These are phyloP conservation scores for Temnothorax curvispinosus DNA, from an alignment of 1,140 invertebrate species.

Conservation along the genomic window DNA sequence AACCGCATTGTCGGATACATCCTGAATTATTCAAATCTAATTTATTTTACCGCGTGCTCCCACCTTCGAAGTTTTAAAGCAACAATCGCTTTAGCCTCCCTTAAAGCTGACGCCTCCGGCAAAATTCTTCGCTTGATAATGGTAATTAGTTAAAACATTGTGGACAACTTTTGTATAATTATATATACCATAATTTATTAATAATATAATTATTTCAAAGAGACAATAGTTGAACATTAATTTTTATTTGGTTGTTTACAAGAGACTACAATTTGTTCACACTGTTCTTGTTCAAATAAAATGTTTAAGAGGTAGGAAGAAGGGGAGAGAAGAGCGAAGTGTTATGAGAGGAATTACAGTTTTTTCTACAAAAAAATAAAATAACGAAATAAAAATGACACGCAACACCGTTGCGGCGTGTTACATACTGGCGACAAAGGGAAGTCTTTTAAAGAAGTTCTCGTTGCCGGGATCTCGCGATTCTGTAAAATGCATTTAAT, in stretches of 20 bases:
- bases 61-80: constrained; percentile 51
- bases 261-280: neutral
- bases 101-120: constrained; percentile 39
- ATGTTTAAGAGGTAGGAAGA: neutral
- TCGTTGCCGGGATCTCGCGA: constrained; percentile 11
- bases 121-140: neutral
- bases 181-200: neutral
- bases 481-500: constrained; percentile 34
- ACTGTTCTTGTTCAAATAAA: constrained; percentile 7
- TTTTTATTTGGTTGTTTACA: neutral
- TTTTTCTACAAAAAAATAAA: constrained; percentile 8
- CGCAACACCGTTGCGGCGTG: constrained; percentile 1
- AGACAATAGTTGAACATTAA: neutral
- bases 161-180: neutral
- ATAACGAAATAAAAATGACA: constrained; percentile 25
- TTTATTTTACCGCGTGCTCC: constrained; percentile 44
- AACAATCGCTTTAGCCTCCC: constrained; percentile 38
- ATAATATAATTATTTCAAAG: neutral
- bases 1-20: constrained; percentile 45
- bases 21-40: constrained; percentile 61
- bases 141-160: constrained; percentile 10
- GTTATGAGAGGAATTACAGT: neutral
- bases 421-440: constrained; percentile 31
- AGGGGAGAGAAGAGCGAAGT: neutral
- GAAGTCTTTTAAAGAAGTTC: constrained; percentile 26